Evolutionary conservation across 2,113 vertebrate species (phyloP).

Genomic region (Gobius niger): DNA sequence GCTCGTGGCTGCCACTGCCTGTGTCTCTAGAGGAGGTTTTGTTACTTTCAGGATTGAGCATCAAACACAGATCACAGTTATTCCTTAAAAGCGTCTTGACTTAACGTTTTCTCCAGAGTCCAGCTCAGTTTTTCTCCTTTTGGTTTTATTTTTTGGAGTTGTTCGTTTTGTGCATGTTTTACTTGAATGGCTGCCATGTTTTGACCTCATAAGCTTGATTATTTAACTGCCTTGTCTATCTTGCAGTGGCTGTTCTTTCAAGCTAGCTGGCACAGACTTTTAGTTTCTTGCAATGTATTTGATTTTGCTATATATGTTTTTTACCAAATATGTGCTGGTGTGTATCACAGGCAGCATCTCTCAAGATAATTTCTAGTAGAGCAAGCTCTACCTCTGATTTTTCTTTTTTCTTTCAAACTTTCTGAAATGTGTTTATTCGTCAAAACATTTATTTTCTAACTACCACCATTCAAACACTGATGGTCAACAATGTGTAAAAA

Average conservation of each 20-base stretch:
- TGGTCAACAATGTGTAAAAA: slow-evolving; percentile 45
- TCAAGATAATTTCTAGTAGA: slow-evolving; percentile 55
- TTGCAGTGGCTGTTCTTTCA: slow-evolving; percentile 58
- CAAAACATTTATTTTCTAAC: slow-evolving; percentile 36
- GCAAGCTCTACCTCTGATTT: slow-evolving; percentile 55
- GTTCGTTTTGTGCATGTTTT: slow-evolving; percentile 78
- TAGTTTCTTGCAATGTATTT: slow-evolving; percentile 50
- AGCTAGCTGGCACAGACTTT: slow-evolving; percentile 55
- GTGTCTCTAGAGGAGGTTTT: slow-evolving; percentile 43
- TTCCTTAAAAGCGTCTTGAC: slow-evolving; percentile 51
- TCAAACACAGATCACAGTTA: slow-evolving; percentile 50
- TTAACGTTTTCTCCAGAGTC: slow-evolving; percentile 45
- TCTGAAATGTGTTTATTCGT: slow-evolving; percentile 41
- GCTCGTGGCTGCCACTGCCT: slow-evolving; percentile 45
- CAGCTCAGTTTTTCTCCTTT: slow-evolving; percentile 24
- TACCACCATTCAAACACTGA: slow-evolving; percentile 50
- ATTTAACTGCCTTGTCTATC: slow-evolving; percentile 68
- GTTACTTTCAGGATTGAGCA: slow-evolving; percentile 47
- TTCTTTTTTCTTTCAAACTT: slow-evolving; percentile 30
- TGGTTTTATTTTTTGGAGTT: slow-evolving; percentile 56
- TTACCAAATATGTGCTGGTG: slow-evolving; percentile 74
- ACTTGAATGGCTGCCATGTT: slow-evolving; percentile 96
- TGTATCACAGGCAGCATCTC: slow-evolving; percentile 50
- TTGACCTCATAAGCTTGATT: slow-evolving; percentile 87
- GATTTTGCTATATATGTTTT: slow-evolving; percentile 66